Evolutionary conservation across 2,113 vertebrate species (phyloP).

Genomic region (Boleophthalmus pectinirostris): DNA sequence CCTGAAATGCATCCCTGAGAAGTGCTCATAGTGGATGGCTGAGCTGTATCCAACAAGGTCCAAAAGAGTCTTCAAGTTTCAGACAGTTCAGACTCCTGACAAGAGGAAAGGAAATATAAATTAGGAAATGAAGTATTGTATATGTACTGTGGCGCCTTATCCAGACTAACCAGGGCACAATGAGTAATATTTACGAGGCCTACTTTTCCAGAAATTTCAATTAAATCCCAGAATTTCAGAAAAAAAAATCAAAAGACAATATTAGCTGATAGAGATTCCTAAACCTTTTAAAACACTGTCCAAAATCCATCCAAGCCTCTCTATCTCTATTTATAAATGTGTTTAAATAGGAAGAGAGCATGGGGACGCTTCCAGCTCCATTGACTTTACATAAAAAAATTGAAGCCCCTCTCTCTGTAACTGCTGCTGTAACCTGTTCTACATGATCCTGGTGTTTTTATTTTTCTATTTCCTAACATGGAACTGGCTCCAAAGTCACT

Average conservation of each 20-base stretch:
- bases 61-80: neutral
- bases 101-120: neutral
- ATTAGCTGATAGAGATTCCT: neutral
- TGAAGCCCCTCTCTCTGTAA: too few species aligned
- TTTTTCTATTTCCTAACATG: too few species aligned
- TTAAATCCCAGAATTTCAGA: neutral
- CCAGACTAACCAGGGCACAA: neutral
- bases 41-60: neutral
- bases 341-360: too few species aligned
- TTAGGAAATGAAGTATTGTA: neutral
- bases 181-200: too few species aligned
- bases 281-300: neutral
- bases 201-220: neutral
- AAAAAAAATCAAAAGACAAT: too few species aligned
- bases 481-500: too few species aligned
- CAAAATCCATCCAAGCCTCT: neutral
- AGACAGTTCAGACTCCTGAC: neutral
- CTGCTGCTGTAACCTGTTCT: too few species aligned
- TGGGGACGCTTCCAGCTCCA: too few species aligned
- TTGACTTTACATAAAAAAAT: too few species aligned
- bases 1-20: neutral
- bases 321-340: too few species aligned
- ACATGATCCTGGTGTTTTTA: too few species aligned
- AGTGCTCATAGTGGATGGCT: neutral
- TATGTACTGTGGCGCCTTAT: neutral